Base-by-base conservation (phyloP, 2,113 vertebrate species). In the Neodontobutis hainanensis region DNA sequence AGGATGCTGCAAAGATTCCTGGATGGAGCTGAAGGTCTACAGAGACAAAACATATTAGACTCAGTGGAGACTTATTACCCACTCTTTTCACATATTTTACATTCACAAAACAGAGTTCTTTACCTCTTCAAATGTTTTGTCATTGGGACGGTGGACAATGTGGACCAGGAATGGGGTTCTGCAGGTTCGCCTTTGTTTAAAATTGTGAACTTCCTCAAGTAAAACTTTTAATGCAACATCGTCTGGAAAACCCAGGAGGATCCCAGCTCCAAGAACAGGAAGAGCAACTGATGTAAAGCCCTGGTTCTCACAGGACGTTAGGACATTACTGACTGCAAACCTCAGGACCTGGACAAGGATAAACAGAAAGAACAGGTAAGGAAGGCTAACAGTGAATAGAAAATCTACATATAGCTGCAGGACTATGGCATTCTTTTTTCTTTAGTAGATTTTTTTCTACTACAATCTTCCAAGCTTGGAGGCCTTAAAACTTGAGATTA, bases 221-320 rank as follows among this genome's bases (percentile, higher is more conserved):
- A 91, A 50, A 40, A 82, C 72, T 12, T 5, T 67, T 11, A 77
- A 71, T 2, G 71, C 85, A 45, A 83, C 11, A 0, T 34, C 43
- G 36, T 12, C 34, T 15, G 86, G 87, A 56, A 90, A 87, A 9
- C 34, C 0, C 5, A 90, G 62, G 5, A 59, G 70, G 2, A 44
- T 11, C 0, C 87, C 88, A 16, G 65, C 44, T 4, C 89, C 89
- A 0, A 91, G 59, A 2, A 78, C 49, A 3, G 90, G 85, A 19
- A 90, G 7, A 10, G 88, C 69, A 0, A 81, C 65, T 2, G 83
- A 90, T 19, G n/a, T 11, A 19, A 86, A 82, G 6, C 67, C 73
- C 47, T 15, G 61, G 0, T 10, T 12, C 8, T 77, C 78, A 64
- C 88, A 90, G 3, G 38, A 65, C 9, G 71, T 46, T 4, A 91